A percentile compares a stretch with the other conserved stretches of the same genome.
phyloP scores from a whole-genome alignment of 2,113 vertebrate species.

The Corythornis madagascariensis region DNA sequence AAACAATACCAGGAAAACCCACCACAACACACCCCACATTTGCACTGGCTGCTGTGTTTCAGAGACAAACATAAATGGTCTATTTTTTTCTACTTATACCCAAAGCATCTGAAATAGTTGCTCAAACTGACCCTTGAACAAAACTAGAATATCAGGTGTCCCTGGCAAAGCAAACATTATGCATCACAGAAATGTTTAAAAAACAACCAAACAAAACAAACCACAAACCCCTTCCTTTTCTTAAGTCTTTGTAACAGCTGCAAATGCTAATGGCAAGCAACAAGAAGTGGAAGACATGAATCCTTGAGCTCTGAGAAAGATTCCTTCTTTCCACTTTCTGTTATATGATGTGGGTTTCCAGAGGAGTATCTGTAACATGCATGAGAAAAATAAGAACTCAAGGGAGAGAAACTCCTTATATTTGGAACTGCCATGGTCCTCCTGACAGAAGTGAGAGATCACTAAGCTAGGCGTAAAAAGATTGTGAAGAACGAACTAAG shows the following conservation, averaged over 20 bases:
- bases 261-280: background rate
- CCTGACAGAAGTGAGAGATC: background rate
- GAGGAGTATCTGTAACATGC: background rate
- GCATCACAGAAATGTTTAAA: background rate
- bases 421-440: background rate
- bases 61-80: background rate
- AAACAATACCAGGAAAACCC: background rate
- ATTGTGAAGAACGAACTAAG: background rate
- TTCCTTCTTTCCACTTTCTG: background rate
- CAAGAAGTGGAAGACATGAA: background rate
- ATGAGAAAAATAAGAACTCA: background rate
- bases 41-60: background rate
- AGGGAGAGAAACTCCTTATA: background rate
- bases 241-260: background rate
- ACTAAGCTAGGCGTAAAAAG: background rate
- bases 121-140: background rate
- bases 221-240: accelerated
- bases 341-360: background rate
- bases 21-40: background rate
- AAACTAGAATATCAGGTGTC: background rate
- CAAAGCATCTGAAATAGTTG: background rate
- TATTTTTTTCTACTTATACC: background rate
- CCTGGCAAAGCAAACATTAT: background rate
- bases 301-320: background rate
- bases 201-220: background rate